These are phyloP conservation scores for Aporrectodea caliginosa DNA, from an alignment of 1,140 invertebrate genomes.

Conservation along the genomic window DNA sequence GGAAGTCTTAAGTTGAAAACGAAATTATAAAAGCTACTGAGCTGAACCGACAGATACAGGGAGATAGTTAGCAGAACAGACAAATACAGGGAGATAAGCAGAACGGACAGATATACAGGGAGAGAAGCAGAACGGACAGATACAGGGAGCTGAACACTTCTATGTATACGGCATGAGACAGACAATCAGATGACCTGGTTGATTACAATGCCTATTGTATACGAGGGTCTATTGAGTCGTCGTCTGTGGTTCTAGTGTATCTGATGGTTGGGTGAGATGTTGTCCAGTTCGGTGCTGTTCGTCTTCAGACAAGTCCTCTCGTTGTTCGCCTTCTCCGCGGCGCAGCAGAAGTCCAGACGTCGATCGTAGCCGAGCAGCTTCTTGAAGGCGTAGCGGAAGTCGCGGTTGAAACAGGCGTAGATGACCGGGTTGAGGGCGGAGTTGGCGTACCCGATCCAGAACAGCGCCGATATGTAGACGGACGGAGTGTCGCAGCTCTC, in stretches of 20 bases:
- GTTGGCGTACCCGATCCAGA: slow-evolving; percentile 99
- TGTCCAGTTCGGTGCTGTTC: not conserved
- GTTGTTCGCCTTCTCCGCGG: not conserved
- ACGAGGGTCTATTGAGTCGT: too few species aligned
- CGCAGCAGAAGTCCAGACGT: not conserved
- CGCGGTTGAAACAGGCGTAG: slow-evolving; percentile 98
- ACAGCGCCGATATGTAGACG: slow-evolving; percentile 59
- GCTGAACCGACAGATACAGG: too few species aligned
- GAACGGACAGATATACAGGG: too few species aligned
- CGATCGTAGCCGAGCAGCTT: slow-evolving; percentile 57
- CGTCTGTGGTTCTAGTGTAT: not conserved
- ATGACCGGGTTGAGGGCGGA: slow-evolving; percentile 95
- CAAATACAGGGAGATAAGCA: too few species aligned
- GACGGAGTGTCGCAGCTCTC: not conserved
- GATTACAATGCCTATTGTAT: too few species aligned
- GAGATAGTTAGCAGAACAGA: too few species aligned
- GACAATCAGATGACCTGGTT: too few species aligned
- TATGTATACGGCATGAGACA: too few species aligned
- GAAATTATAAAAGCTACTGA: too few species aligned
- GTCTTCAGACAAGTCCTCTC: not conserved
- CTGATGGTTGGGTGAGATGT: not conserved
- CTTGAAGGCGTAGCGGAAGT: slow-evolving; percentile 96
- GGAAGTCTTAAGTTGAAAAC: too few species aligned
- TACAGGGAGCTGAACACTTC: too few species aligned
- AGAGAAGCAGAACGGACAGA: too few species aligned